Conservation (phyloP, 2,113 vertebrate genomes). For the Ibidorhyncha struthersii region DNA sequence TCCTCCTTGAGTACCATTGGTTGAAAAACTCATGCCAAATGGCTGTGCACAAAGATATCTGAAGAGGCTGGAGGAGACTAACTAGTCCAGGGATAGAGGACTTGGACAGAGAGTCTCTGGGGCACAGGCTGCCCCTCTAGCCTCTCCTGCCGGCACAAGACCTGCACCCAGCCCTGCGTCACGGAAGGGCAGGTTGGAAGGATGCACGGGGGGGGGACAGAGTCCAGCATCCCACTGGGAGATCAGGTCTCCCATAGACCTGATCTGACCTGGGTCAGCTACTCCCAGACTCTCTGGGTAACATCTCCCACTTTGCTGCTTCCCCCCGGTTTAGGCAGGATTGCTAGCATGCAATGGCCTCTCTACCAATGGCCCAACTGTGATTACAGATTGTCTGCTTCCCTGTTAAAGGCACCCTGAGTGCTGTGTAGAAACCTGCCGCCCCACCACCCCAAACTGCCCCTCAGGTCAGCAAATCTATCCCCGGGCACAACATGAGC, state of each 20-base stretch:
- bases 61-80: neutral
- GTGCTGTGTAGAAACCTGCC: neutral
- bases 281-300: neutral
- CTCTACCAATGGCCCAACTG: too few species aligned
- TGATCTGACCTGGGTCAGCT: neutral
- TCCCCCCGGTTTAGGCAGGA: neutral
- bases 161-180: accelerated
- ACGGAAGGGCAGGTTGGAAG: neutral
- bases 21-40: neutral
- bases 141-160: neutral
- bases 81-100: neutral
- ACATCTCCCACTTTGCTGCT: neutral
- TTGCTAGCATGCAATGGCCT: neutral
- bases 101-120: neutral
- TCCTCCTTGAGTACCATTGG: neutral
- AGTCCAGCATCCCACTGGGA: neutral
- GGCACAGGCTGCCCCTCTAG: neutral
- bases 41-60: neutral
- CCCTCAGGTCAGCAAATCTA: neutral
- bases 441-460: too few species aligned
- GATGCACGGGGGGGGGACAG: too few species aligned
- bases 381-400: neutral
- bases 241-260: neutral
- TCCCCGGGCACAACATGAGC: neutral
- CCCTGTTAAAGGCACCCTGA: neutral